These are phyloP conservation scores for Amblyornis subalaris DNA, from an alignment of 2,113 vertebrate species.

Conservation along the genomic window DNA sequence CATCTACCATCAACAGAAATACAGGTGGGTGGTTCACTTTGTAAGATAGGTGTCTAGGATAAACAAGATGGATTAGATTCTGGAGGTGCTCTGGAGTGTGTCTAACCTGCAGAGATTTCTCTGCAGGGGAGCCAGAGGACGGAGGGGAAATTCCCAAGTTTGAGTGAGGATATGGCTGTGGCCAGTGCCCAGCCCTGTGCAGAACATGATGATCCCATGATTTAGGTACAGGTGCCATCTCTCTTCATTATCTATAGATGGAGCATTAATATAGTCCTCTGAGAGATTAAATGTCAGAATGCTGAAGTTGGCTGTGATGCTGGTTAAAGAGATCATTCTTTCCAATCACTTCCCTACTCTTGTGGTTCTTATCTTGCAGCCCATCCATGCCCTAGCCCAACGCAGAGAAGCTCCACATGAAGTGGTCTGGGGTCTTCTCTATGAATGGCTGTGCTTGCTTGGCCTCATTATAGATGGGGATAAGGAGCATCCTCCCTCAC, in stretches of 20 bases:
- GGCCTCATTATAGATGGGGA: background rate
- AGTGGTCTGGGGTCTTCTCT: background rate
- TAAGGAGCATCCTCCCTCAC: background rate
- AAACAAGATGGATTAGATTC: background rate
- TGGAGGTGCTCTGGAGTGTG: background rate
- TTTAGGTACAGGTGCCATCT: background rate
- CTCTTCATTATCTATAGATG: background rate
- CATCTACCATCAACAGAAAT: background rate
- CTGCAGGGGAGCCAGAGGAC: background rate
- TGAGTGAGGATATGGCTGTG: background rate
- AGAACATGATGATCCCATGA: background rate
- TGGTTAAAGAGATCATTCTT: background rate
- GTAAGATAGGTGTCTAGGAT: background rate
- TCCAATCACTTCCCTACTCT: background rate
- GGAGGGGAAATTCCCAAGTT: background rate
- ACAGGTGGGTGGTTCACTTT: background rate
- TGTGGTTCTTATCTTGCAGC: background rate
- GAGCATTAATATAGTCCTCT: background rate
- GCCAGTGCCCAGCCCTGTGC: background rate
- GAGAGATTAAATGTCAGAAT: background rate
- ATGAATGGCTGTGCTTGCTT: background rate
- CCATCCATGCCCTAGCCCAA: background rate
- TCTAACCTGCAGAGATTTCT: background rate
- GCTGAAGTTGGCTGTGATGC: background rate
- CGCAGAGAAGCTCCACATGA: background rate